These are phyloP conservation scores for Hephaestus fuliginosus DNA, from an alignment of 2,797 vertebrate genomes.

Conservation along the genomic window DNA sequence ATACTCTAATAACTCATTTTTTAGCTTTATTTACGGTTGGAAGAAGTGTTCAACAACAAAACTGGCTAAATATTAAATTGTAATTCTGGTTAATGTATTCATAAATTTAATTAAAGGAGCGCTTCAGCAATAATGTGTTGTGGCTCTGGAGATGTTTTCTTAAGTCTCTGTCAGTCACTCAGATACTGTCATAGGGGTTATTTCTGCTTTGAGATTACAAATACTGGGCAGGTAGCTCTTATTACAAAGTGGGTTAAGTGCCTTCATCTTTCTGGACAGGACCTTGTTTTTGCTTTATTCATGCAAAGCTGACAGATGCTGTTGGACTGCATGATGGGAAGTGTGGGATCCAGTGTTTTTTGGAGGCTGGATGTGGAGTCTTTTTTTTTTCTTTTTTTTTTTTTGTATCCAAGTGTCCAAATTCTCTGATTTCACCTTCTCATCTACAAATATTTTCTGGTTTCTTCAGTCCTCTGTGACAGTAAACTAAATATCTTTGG, in stretches of 20 bases:
- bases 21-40: neutral
- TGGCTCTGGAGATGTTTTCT: neutral
- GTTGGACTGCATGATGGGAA: neutral
- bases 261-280: neutral
- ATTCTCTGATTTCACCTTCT: no score
- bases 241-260: neutral
- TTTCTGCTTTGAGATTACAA: neutral
- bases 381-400: neutral
- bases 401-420: no score
- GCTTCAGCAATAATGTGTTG: neutral
- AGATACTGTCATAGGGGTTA: no score
- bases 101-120: neutral
- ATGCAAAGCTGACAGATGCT: neutral
- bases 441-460: no score
- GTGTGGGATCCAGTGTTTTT: neutral
- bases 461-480: no score
- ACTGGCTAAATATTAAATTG: no score
- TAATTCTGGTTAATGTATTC: no score
- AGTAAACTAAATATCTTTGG: no score
- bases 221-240: neutral
- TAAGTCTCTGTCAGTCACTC: no score
- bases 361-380: neutral
- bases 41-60: neutral
- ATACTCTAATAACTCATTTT: no score
- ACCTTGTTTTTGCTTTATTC: neutral